These are phyloP conservation scores for Xiphophorus maculatus DNA, from an alignment of 2,113 vertebrate genomes.

Conservation along the genomic window DNA sequence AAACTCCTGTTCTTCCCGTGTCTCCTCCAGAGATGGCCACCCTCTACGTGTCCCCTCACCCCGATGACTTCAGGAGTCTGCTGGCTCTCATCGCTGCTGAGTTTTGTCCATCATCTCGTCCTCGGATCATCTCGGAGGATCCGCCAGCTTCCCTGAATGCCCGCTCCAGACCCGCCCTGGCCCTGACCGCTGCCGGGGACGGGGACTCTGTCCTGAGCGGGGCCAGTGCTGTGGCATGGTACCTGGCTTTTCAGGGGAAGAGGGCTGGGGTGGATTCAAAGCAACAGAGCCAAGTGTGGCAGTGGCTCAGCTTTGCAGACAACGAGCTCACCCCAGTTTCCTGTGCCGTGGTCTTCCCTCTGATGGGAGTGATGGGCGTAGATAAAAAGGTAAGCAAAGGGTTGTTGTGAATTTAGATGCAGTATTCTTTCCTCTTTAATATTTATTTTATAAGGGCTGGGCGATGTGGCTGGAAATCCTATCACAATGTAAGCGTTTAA, in stretches of 20 bases:
- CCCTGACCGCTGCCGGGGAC: conserved; percentile 55
- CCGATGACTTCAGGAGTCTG: conserved; percentile 87
- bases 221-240: conserved; percentile 83
- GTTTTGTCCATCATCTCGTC: conserved; percentile 67
- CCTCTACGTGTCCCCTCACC: conserved; percentile 85
- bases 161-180: conserved; percentile 77
- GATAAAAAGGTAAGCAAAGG: conserved; percentile 75
- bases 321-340: conserved; percentile 84
- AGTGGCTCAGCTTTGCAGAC: conserved; percentile 89
- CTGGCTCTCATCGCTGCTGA: conserved; percentile 83
- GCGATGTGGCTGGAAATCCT: too few species aligned
- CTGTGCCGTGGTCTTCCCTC: conserved; percentile 83
- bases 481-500: too few species aligned
- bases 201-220: conserved; percentile 79
- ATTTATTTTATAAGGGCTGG: neutral
- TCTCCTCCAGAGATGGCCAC: conserved; percentile 79
- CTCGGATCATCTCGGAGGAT: conserved; percentile 54
- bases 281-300: conserved; percentile 83
- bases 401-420: neutral
- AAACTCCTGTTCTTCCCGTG: neutral
- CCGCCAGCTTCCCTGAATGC: conserved; percentile 68
- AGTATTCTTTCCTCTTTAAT: neutral
- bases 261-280: conserved; percentile 72
- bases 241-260: conserved; percentile 80
- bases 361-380: conserved; percentile 75